These are phyloP conservation scores for Steinernema khuongi DNA, from an alignment of 1,140 invertebrate species.

Conservation along the genomic window DNA sequence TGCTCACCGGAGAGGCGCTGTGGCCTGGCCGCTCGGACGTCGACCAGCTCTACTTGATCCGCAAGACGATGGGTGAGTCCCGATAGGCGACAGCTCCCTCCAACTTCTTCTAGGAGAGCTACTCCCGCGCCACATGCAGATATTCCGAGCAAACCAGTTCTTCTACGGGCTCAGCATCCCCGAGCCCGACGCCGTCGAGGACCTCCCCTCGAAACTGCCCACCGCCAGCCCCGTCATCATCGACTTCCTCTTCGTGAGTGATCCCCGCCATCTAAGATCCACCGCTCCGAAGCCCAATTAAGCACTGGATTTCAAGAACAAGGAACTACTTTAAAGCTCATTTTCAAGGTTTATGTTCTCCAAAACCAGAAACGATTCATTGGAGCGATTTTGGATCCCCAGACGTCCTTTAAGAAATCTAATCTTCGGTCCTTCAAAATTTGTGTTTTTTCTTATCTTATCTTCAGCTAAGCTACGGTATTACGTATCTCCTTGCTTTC, in stretches of 20 bases:
- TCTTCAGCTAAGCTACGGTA: slow-evolving; percentile 13
- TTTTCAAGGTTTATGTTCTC: slow-evolving; percentile 27
- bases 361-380: too few species aligned
- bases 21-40: slow-evolving; percentile 98
- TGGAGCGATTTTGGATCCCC: too few species aligned
- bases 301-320: too few species aligned
- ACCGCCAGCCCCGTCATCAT: slow-evolving; percentile 25
- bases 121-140: slow-evolving; percentile 83
- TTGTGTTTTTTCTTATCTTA: background rate
- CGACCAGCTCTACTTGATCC: slow-evolving; percentile 91
- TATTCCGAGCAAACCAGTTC: slow-evolving; percentile 90
- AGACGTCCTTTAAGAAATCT: too few species aligned
- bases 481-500: slow-evolving; percentile 42
- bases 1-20: slow-evolving; percentile 85
- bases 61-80: slow-evolving; percentile 70
- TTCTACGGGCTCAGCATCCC: slow-evolving; percentile 79
- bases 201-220: slow-evolving; percentile 39
- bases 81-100: background rate
- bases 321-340: slow-evolving; percentile 5
- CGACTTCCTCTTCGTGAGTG: slow-evolving; percentile 34
- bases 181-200: slow-evolving; percentile 68
- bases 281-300: slow-evolving; percentile 10
- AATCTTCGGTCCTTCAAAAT: slow-evolving; percentile 8
- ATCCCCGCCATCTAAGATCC: background rate
- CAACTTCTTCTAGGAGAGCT: slow-evolving; percentile 69